These are phyloP conservation scores for Elysia crispata DNA, from an alignment of 2,888 invertebrate genomes.

Conservation along the genomic window DNA sequence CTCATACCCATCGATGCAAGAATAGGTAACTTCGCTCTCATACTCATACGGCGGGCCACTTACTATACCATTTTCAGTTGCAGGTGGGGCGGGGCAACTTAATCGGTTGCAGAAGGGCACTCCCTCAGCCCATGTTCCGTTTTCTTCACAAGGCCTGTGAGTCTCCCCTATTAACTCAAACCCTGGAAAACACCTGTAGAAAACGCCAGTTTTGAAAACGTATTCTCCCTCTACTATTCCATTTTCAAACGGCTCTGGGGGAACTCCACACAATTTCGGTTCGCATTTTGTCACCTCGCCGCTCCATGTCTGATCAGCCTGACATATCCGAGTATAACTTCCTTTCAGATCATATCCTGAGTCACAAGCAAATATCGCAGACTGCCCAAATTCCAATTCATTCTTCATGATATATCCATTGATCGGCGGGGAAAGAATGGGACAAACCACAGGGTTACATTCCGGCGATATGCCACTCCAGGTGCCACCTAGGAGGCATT, in stretches of 20 bases:
- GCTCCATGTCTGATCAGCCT: conserved; percentile 72
- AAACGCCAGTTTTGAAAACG: conserved; percentile 6
- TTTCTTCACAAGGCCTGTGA: conserved; percentile 82
- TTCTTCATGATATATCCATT: conserved; percentile 6
- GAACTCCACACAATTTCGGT: conserved; percentile 60
- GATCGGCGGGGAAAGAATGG: conserved; percentile 47
- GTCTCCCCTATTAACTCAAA: conserved; percentile 92
- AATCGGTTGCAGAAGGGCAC: conserved; percentile 64
- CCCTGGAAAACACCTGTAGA: conserved; percentile 64
- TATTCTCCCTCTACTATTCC: conserved; percentile 59
- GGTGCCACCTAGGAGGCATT: conserved; percentile 76
- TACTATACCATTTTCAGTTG: conserved; percentile 46
- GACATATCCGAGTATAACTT: conserved; percentile 85
- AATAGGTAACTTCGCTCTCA: conserved; percentile 49
- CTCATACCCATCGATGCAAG: conserved; percentile 60
- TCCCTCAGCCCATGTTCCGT: conserved; percentile 68
- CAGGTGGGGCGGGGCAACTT: conserved; percentile 58
- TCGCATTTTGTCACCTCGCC: conserved; percentile 65
- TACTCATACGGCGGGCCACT: conserved; percentile 45
- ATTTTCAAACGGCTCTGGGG: conserved; percentile 56
- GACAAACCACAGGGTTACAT: conserved; percentile 63
- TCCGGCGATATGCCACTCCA: conserved; percentile 67
- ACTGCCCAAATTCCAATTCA: conserved; percentile 71
- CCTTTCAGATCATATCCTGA: conserved; percentile 88
- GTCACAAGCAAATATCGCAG: conserved; percentile 58